phyloP scores from a whole-genome alignment of 2,888 invertebrate genomes.

The Sphaerophoria rueppellii region DNA sequence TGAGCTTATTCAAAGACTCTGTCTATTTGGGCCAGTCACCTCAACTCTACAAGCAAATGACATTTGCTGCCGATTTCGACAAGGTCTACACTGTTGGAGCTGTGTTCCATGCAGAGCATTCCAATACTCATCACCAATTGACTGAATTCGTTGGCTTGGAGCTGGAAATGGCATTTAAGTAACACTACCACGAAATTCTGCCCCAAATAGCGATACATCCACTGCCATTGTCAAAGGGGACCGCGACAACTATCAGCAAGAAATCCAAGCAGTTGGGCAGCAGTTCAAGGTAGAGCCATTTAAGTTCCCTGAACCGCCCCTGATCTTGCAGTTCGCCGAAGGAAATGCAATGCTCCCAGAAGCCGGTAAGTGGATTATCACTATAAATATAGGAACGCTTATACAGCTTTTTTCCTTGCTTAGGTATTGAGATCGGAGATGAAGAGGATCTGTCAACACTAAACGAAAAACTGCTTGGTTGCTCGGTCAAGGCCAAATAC shows the following conservation, averaged over 20 bases:
- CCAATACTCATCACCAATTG: conserved; percentile 98
- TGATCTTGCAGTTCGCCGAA: conserved; percentile 91
- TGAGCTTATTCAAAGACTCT: conserved; percentile 86
- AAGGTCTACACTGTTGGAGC: conserved; percentile 90
- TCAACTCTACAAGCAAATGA: conserved; percentile 99
- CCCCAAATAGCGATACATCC: conserved; percentile 93
- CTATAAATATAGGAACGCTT: too few relatives aligned
- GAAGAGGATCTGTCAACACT: conserved; percentile 99
- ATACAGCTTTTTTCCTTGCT: neutral
- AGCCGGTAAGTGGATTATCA: conserved; percentile 84
- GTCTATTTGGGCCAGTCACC: conserved; percentile 99
- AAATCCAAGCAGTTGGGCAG: conserved; percentile 94
- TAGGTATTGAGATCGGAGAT: conserved; percentile 90
- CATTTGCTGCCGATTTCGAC: conserved; percentile 98
- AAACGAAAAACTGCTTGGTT: conserved; percentile 96
- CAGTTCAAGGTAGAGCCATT: conserved; percentile 97
- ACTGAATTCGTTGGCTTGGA: conserved; percentile 99
- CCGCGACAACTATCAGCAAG: conserved; percentile 89
- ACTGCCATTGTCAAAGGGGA: conserved; percentile 96
- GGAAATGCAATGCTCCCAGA: conserved; percentile 94
- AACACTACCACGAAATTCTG: conserved; percentile 98
- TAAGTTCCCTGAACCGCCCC: conserved; percentile 96
- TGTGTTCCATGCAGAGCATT: conserved; percentile 99
- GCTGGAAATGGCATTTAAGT: conserved; percentile 99
- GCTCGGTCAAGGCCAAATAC: conserved; percentile 96